Percentiles rank a stretch among this genome's conserved stretches.
Conservation (phyloP, 1,140 invertebrate species). For the Saccostrea cuccullata region DNA sequence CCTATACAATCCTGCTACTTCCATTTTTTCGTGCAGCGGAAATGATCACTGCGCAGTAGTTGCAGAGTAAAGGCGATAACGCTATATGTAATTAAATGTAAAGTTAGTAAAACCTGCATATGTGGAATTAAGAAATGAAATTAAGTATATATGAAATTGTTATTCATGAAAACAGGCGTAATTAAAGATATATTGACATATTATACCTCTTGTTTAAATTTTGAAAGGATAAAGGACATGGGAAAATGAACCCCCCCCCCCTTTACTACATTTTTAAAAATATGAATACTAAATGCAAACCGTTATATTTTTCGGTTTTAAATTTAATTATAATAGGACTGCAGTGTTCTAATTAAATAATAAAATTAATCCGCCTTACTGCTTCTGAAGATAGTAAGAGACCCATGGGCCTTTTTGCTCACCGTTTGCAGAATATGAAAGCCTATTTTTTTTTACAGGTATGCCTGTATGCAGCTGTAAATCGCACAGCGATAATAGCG, state of each 20-base stretch:
- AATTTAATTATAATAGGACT: background rate
- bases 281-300: too few relatives aligned
- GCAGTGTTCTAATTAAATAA: background rate
- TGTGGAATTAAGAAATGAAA: background rate
- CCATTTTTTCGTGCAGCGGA: conserved; percentile 6
- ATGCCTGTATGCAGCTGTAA: conserved; percentile 27
- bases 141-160: background rate
- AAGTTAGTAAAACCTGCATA: background rate
- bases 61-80: conserved; percentile 4
- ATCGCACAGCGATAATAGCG: conserved; percentile 12
- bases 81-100: background rate
- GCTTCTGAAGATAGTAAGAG: too few relatives aligned
- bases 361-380: background rate
- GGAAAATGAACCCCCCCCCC: too few relatives aligned
- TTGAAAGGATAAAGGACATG: too few relatives aligned
- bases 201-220: too few relatives aligned
- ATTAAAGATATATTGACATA: too few relatives aligned
- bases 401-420: background rate
- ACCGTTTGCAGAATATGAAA: background rate
- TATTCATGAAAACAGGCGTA: background rate
- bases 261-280: too few relatives aligned
- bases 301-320: too few relatives aligned
- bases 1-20: background rate
- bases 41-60: background rate
- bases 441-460: background rate